Base-by-base conservation (phyloP, 2,113 vertebrate species). In the Bos javanicus region DNA sequence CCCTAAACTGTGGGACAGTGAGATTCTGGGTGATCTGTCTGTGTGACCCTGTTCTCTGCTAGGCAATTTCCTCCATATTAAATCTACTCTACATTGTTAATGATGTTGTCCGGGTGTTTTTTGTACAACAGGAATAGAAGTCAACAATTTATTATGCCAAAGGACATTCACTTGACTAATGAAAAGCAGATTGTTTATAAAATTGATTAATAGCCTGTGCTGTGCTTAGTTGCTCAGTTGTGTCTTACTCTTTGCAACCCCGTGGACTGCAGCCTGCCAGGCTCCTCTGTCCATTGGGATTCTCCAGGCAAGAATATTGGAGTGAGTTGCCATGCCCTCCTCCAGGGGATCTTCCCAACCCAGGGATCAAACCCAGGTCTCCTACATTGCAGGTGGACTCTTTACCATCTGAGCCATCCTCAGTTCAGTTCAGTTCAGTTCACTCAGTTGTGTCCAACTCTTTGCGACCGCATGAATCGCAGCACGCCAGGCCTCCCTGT, bases 141-240 rank as follows among this genome's bases (percentile, higher is more conserved):
- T n/a, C n/a, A n/a, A n/a, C n/a, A n/a, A n/a, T n/a, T n/a, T n/a
- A n/a, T n/a, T n/a, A n/a, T n/a, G n/a, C n/a, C n/a, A n/a, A n/a
- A n/a, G n/a, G n/a, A n/a, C n/a, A n/a, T n/a, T n/a, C n/a, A n/a
- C n/a, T n/a, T n/a, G n/a, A n/a, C n/a, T n/a, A n/a, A n/a, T n/a
- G 56, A 89, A 91, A 94, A 94, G 46, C 82, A 3, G 21, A 94
- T 91, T 95, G 30, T 89, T 87, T 95, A 95, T 96, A 87, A 96
- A 97, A 64, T 25, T 97, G 95, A 93, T 88, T 88, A 97, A 93
- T 83, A 96, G 74, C 50, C 62, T 71, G 60, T 56, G 64, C n/a
- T 71, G n/a, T 71, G 67, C n/a, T 21, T 36, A 36, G 64, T 36
- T 5, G 9, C 19, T 71, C 9, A 0, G 9, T 71, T 4, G 0